These are phyloP conservation scores for Okamejei kenojei DNA, from an alignment of 2,797 vertebrate genomes.

Conservation along the genomic window DNA sequence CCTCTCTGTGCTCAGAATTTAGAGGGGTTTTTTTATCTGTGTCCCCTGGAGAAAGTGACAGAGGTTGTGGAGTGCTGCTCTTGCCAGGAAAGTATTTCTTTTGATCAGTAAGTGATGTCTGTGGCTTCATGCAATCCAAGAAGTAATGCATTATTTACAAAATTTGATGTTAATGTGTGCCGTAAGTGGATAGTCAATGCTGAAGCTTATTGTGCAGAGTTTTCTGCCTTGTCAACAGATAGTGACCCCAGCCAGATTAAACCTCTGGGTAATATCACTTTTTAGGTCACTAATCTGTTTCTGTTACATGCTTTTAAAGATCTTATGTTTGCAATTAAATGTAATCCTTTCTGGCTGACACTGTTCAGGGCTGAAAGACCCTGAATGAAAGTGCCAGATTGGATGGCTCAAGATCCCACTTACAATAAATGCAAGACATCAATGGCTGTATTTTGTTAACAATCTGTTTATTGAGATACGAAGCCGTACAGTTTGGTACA, in stretches of 20 bases:
- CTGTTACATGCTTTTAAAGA: neutral
- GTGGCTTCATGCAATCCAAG: neutral
- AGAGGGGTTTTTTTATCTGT: too few species aligned
- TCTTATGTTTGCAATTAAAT: neutral
- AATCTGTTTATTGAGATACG: neutral
- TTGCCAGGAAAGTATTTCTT: neutral
- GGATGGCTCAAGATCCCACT: neutral
- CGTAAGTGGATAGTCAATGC: neutral
- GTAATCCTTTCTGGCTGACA: neutral
- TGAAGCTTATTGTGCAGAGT: neutral
- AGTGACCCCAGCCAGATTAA: neutral
- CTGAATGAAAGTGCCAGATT: neutral
- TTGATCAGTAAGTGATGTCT: neutral
- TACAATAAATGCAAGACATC: neutral
- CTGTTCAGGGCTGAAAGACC: neutral
- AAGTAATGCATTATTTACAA: neutral
- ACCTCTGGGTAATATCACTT: neutral
- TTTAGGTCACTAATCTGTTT: neutral
- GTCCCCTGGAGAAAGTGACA: neutral
- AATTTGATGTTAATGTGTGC: neutral
- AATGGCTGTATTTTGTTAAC: neutral
- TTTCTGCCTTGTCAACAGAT: neutral
- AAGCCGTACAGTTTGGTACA: neutral
- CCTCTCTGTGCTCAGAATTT: too few species aligned
- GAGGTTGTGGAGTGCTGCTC: neutral